phyloP scores from a whole-genome alignment of 92 coral and sea anemone genomes.

The Porites cylindrica region DNA sequence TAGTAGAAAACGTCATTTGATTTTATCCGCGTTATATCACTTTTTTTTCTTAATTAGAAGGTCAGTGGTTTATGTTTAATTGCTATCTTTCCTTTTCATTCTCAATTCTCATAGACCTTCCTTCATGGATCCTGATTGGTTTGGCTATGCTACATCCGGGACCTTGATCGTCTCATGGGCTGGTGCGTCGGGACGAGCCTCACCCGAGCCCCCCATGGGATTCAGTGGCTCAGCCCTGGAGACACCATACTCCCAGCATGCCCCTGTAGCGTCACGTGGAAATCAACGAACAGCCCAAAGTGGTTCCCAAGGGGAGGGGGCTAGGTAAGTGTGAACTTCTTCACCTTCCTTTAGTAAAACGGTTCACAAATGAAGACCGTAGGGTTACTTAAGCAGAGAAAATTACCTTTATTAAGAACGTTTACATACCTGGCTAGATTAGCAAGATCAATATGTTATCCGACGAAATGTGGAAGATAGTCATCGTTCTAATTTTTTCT shows the following conservation, averaged over 20 bases:
- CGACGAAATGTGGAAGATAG: too few species aligned
- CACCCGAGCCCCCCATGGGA: conserved; percentile 78
- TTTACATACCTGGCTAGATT: too few species aligned
- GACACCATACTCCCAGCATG: conserved; percentile 56
- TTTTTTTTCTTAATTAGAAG: too few species aligned
- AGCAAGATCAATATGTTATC: too few species aligned
- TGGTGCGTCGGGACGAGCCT: conserved; percentile 66
- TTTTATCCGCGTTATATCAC: too few species aligned
- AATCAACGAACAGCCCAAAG: conserved; percentile 60
- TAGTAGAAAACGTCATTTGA: too few species aligned
- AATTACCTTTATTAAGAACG: too few species aligned
- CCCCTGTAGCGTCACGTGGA: conserved; percentile 51
- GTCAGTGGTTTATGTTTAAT: too few species aligned
- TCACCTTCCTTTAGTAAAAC: background rate
- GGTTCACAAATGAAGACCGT: background rate
- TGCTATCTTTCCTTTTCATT: too few species aligned
- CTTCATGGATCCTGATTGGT: conserved; percentile 94
- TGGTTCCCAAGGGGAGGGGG: conserved; percentile 51
- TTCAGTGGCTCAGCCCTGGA: conserved; percentile 79
- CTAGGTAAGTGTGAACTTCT: conserved; percentile 51
- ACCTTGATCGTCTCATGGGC: conserved; percentile 87
- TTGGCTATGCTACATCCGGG: conserved; percentile 91
- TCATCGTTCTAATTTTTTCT: too few species aligned
- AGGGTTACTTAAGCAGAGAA: too few species aligned
- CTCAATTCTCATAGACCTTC: conserved; percentile 58